These are phyloP conservation scores for Cecidostiba fungosa DNA, from an alignment of 2,888 invertebrate genomes.

Conservation along the genomic window DNA sequence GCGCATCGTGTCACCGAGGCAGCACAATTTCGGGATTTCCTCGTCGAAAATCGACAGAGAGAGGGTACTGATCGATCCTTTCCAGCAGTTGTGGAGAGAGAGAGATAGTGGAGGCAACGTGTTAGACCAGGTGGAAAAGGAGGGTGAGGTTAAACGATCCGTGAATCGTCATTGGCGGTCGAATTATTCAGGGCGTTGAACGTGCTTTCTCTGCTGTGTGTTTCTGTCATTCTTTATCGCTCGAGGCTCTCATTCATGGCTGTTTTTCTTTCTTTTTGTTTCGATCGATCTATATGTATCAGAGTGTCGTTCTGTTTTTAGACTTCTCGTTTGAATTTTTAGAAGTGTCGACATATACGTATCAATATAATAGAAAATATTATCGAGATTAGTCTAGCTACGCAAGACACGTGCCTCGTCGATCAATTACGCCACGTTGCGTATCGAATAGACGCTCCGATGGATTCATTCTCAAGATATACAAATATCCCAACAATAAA, in stretches of 20 bases:
- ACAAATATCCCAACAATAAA: neutral
- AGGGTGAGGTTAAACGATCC: slow-evolving; percentile 32
- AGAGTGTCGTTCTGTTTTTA: too few relatives aligned
- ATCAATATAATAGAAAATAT: too few relatives aligned
- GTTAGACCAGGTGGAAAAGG: slow-evolving; percentile 16
- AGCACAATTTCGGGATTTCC: neutral
- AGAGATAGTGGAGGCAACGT: slow-evolving; percentile 15
- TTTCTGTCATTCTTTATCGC: neutral
- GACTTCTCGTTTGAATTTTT: too few relatives aligned
- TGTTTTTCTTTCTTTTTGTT: neutral
- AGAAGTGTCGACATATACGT: too few relatives aligned
- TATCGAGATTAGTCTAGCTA: neutral
- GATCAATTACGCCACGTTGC: slow-evolving; percentile 26
- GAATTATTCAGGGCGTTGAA: slow-evolving; percentile 32
- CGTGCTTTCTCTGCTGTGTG: neutral
- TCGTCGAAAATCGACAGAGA: neutral
- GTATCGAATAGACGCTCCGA: neutral
- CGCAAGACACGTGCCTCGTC: slow-evolving; percentile 17
- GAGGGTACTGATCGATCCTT: neutral
- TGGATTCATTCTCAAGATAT: neutral
- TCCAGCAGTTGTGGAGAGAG: slow-evolving; percentile 21
- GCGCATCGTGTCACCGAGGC: neutral
- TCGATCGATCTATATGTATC: neutral
- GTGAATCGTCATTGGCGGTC: slow-evolving; percentile 37
- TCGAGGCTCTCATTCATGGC: neutral